These are phyloP conservation scores for Sisor rabdophorus DNA, from an alignment of 2,113 vertebrate genomes.

Conservation along the genomic window DNA sequence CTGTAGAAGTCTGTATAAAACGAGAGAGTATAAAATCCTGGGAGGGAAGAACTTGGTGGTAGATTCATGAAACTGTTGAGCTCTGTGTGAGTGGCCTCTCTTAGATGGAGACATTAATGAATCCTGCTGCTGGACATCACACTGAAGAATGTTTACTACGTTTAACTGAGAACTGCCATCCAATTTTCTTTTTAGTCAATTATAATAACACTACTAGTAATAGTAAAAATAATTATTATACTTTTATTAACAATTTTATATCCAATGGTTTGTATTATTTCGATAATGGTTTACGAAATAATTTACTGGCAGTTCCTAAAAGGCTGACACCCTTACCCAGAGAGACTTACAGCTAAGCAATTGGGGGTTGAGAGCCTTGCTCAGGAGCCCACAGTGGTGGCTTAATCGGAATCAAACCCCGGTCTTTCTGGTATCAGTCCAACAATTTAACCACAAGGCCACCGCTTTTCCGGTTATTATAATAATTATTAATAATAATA, in stretches of 20 bases:
- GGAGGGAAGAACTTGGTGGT: conserved; percentile 25
- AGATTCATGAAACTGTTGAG: conserved; percentile 40
- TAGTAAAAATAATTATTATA: conserved; percentile 6
- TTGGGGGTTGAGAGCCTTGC: no score
- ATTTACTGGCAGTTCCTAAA: background rate
- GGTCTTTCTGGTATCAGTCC: no score
- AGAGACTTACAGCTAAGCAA: no score
- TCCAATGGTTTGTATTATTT: no score
- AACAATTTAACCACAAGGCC: no score
- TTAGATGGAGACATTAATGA: conserved; percentile 41
- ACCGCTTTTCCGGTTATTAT: no score
- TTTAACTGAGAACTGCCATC: background rate
- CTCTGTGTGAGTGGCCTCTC: conserved; percentile 34
- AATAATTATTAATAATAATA: no score
- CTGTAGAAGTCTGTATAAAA: background rate
- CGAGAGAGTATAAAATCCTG: background rate
- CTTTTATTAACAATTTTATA: background rate
- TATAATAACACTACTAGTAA: background rate
- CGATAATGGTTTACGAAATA: background rate
- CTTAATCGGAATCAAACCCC: no score
- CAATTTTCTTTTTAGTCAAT: background rate
- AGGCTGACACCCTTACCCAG: no score
- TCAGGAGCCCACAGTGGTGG: no score
- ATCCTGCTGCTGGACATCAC: conserved; percentile 22
- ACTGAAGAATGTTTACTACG: background rate